Base-by-base conservation (phyloP, 2,797 vertebrate genomes). In the Monodelphis domestica region DNA sequence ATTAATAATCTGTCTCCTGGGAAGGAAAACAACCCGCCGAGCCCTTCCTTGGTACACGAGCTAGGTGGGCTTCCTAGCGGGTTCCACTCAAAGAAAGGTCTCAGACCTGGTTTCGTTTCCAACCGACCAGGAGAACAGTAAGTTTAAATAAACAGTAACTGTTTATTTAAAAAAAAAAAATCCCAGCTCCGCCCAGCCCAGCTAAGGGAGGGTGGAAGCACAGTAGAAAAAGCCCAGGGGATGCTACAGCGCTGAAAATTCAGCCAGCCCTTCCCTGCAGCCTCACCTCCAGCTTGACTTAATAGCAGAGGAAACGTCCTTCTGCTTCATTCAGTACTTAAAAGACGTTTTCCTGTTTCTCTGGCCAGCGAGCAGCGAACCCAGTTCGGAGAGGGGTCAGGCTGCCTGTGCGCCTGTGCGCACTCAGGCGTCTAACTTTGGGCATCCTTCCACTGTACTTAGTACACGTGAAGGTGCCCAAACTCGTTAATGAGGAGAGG, bases 91-190 rank as follows among this genome's bases (percentile, higher is more conserved):
- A 12, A 2, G 89, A 90, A 90, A 92, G 89, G 90, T 88, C 95
- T 29, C 24, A 26, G 57, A 88, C 90, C 70, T 45, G 9, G 21
- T 45, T 45, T 45, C 84, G 38, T 78, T 38, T 84, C 70, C 91
- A 90, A 55, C 91, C 91, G 56, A 89, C 84, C 53, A 91, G 24
- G 91, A 94, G 70, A 95, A 96, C 95, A 4, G 96, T 96, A 96
- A 96, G 95, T n/a, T n/a, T n/a, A n/a, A n/a, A n/a, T n/a, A n/a
- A n/a, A n/a, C n/a, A 89, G 12, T 88, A 45, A 91, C 0, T 88
- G 91, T 59, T 51, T 4, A 53, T n/a, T 84, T 96, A 97, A 97
- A 97, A 97, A 95, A 96, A 97, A 97, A 97, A 95, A 96, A 28
- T 78, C 87, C 53, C 90, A 84, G 38, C 38, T 84, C 38, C 5